Percentiles rank a stretch among this genome's conserved stretches.
Evolutionary conservation across 2,113 vertebrate species (phyloP).

Genomic region (Gallinago undulata): DNA sequence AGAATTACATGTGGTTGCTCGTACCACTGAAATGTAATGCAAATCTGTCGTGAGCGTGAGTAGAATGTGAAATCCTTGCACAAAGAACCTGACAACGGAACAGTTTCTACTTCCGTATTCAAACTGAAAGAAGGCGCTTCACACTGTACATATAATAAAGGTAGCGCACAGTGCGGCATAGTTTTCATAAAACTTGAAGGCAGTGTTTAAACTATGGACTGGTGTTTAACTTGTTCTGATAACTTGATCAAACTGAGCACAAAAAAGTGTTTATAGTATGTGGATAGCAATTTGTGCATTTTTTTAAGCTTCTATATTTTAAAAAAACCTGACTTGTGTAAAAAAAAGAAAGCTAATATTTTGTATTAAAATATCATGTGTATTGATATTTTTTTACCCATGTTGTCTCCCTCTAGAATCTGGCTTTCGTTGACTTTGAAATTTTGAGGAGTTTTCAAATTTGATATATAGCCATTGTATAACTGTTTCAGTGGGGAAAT

Average conservation of each 20-base stretch:
- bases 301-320: slow-evolving; percentile 74
- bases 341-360: slow-evolving; percentile 67
- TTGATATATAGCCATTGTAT: slow-evolving; percentile 3
- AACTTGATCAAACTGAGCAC: slow-evolving; percentile 72
- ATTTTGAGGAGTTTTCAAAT: slow-evolving; percentile 33
- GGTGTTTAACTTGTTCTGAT: slow-evolving; percentile 69
- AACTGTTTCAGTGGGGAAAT: slow-evolving; percentile 1
- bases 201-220: slow-evolving; percentile 63
- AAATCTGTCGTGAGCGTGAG: neutral
- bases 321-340: slow-evolving; percentile 71
- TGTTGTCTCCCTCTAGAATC: slow-evolving; percentile 69
- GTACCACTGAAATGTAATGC: slow-evolving; percentile 28
- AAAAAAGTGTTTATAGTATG: slow-evolving; percentile 73
- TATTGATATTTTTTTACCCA: slow-evolving; percentile 72
- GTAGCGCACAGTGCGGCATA: slow-evolving; percentile 18
- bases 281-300: slow-evolving; percentile 72
- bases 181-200: slow-evolving; percentile 46
- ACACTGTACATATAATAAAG: slow-evolving; percentile 42
- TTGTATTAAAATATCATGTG: slow-evolving; percentile 73
- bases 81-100: slow-evolving; percentile 43
- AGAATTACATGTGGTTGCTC: slow-evolving; percentile 47
- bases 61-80: slow-evolving; percentile 53
- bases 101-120: slow-evolving; percentile 41
- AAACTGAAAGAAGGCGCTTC: slow-evolving; percentile 35
- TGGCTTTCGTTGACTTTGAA: slow-evolving; percentile 48